Conservation (phyloP, 92 coral and sea anemone species). For the Pocillopora meandrina region DNA sequence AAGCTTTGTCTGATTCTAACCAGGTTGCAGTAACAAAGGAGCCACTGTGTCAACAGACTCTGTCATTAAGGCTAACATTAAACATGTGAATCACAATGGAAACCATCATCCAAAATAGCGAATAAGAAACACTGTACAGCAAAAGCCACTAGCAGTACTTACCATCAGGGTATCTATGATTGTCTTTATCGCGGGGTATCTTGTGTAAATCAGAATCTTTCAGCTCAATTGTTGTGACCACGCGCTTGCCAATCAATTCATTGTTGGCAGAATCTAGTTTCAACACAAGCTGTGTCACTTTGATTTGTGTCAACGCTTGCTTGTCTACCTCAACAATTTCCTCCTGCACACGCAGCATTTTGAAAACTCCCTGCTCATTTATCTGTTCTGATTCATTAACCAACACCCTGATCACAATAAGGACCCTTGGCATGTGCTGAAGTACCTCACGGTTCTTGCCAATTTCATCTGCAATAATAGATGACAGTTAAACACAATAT, state of each 20-base stretch:
- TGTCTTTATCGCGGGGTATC: slow-evolving; percentile 46
- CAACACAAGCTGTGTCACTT: slow-evolving; percentile 74
- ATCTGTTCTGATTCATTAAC: slow-evolving; percentile 54
- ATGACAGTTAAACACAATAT: too few species aligned
- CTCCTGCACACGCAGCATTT: slow-evolving; percentile 64
- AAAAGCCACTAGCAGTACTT: background rate
- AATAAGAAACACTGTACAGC: too few species aligned
- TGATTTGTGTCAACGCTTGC: slow-evolving; percentile 72
- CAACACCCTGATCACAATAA: slow-evolving; percentile 70
- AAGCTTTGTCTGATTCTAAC: too few species aligned
- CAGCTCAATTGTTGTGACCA: slow-evolving; percentile 48
- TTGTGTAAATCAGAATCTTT: slow-evolving; percentile 58
- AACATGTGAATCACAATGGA: background rate
- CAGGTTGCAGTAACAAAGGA: too few species aligned
- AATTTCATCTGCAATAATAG: slow-evolving; percentile 55
- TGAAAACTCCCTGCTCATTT: slow-evolving; percentile 24
- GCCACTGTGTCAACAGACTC: too few species aligned
- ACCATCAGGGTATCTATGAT: slow-evolving; percentile 46
- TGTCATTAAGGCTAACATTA: too few species aligned
- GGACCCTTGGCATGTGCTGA: slow-evolving; percentile 52
- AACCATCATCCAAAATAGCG: background rate
- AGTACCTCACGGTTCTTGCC: slow-evolving; percentile 59
- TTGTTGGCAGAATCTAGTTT: slow-evolving; percentile 74
- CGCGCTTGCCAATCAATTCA: slow-evolving; percentile 70
- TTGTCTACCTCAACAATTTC: slow-evolving; percentile 65